Evolutionary conservation across 2,113 vertebrate species (phyloP).

Genomic region (Scartelaos histophorus): DNA sequence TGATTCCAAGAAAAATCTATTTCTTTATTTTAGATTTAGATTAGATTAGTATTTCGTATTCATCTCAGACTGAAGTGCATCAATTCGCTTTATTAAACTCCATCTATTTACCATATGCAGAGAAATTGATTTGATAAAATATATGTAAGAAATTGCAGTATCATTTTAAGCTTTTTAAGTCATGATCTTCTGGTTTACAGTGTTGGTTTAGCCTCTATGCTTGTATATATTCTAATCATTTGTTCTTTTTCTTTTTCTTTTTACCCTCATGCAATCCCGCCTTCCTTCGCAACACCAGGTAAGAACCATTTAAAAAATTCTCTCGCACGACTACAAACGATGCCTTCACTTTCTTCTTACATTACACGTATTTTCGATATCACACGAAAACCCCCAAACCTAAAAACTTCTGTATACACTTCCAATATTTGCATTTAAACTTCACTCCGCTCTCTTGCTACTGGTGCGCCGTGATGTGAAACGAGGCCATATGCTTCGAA

Average conservation of each 20-base stretch:
- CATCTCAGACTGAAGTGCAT: not conserved
- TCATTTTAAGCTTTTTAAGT: too few relatives aligned
- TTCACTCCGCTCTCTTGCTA: not conserved
- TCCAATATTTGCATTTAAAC: not conserved
- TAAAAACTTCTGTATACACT: not conserved
- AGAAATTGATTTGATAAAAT: too few relatives aligned
- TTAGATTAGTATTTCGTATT: not conserved
- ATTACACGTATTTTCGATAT: not conserved
- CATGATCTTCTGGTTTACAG: too few relatives aligned
- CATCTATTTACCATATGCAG: not conserved
- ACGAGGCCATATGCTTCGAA: not conserved
- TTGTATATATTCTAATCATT: not conserved
- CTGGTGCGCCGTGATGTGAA: slow-evolving; percentile 4
- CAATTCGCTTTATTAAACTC: not conserved
- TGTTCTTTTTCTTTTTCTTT: slow-evolving; percentile 18
- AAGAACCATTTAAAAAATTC: slow-evolving; percentile 35
- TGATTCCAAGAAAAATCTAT: too few relatives aligned
- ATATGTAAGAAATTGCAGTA: not conserved
- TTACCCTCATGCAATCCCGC: slow-evolving; percentile 17
- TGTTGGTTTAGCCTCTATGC: too few relatives aligned
- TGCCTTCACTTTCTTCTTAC: not conserved
- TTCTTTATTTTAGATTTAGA: not conserved
- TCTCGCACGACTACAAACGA: not conserved
- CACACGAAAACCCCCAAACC: not conserved
- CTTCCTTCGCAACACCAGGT: slow-evolving; percentile 47